Evolutionary conservation across 2,888 invertebrate species (phyloP).

Genomic region (Venustoraphidia nigricollis): DNA sequence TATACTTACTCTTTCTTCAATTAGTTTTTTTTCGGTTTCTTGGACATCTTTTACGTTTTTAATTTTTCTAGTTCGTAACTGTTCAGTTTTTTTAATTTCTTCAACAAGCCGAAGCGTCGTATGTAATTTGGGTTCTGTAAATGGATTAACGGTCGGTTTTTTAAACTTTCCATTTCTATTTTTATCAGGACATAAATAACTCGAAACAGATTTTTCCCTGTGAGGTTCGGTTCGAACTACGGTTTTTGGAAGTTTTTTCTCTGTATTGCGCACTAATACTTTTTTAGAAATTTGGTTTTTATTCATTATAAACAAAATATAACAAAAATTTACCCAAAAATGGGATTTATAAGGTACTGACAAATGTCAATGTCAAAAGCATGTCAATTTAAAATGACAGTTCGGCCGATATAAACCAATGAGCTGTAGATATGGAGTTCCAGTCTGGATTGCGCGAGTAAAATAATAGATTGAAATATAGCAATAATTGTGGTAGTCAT

Average conservation of each 20-base stretch:
- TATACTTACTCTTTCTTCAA: neutral
- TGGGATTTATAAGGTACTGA: no score
- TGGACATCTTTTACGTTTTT: neutral
- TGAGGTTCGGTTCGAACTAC: neutral
- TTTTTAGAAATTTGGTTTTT: neutral
- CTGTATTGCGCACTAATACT: neutral
- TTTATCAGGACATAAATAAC: neutral
- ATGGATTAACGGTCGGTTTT: neutral
- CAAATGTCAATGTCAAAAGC: no score
- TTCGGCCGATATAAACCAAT: no score
- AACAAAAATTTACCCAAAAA: no score
- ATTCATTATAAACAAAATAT: no score
- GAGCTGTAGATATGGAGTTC: no score
- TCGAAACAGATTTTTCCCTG: no score
- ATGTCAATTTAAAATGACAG: no score
- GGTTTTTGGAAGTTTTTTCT: neutral
- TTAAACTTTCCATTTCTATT: neutral
- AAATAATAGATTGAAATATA: no score
- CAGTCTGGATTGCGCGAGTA: no score
- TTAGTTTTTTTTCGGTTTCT: neutral
- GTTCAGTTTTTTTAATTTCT: neutral
- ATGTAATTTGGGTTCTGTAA: neutral
- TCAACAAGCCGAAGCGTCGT: neutral
- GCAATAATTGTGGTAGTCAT: no score
- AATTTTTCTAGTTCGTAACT: neutral